Percentiles rank a stretch among this genome's conserved stretches.
phyloP scores from a whole-genome alignment of 2,888 invertebrate species.

The Apotomis betuletana region DNA sequence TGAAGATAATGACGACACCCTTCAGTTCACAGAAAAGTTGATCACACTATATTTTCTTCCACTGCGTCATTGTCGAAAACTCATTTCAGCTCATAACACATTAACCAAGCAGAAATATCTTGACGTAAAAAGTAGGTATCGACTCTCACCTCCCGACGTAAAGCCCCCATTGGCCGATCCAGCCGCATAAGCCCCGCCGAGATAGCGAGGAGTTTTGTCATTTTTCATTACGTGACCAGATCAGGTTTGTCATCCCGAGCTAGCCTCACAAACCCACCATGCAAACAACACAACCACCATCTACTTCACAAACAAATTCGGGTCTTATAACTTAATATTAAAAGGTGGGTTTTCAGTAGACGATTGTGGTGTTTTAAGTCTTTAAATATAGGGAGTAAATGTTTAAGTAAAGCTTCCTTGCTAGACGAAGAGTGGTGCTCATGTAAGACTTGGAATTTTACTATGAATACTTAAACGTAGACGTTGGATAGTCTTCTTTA shows the following conservation, averaged over 20 bases:
- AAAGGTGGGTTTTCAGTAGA: conserved; percentile 42
- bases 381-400: conserved; percentile 40
- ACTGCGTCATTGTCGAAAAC: neutral
- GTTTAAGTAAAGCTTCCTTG: conserved; percentile 67
- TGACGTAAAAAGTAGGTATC: conserved; percentile 25
- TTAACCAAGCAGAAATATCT: neutral
- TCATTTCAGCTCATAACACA: neutral
- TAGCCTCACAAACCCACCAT: conserved; percentile 56
- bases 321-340: conserved; percentile 13
- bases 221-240: conserved; percentile 88
- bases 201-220: conserved; percentile 77
- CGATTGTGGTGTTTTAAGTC: conserved; percentile 30
- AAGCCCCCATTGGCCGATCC: conserved; percentile 54
- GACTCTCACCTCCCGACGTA: conserved; percentile 39
- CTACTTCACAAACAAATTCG: conserved; percentile 39
- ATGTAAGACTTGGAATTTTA: conserved; percentile 68
- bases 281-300: conserved; percentile 39
- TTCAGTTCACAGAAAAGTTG: too few relatives aligned
- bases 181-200: conserved; percentile 48
- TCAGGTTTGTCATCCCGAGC: conserved; percentile 81
- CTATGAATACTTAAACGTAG: conserved; percentile 71
- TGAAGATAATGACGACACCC: too few relatives aligned
- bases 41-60: neutral
- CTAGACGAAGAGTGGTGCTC: conserved; percentile 71
- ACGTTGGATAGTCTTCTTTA: conserved; percentile 60